Evolutionary conservation across 2,888 invertebrate species (phyloP), one percentile per base, ranked within the genome.

Genomic region (Noctua janthina): DNA sequence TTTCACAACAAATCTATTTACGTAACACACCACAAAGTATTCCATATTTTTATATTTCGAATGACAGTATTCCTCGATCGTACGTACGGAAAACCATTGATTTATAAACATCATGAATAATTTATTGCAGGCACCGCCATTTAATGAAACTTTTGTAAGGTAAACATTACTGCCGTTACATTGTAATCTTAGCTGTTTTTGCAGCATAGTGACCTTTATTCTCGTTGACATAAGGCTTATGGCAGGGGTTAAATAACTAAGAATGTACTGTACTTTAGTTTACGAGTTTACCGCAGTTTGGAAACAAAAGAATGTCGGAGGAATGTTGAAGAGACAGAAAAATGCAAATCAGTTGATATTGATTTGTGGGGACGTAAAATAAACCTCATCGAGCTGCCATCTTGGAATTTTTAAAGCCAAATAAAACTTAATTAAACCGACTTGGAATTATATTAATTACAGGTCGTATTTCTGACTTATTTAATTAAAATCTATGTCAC

Each of bases 21-120:
- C 29, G 20, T 39, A 59, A 66, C 39, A n/a, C 20, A 51, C 17
- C 29, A 54, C 11, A 66, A 43, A 66, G 51, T 73, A 81, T 70
- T 71, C 72, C 64, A 78, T 78, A 76, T 54, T 20, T 76, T 23
- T 78, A 72, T 79, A 62, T 77, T 79, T 75, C 13, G 20, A 46
- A 7, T 29, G 71, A 66, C 20, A 23, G n/a, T 56, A 29, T 39
- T 72, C 56, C 23, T 71, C 54, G 20, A 71, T 62, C 29, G 43
- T 69, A 76, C 51, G 17, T 59, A 78, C 39, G 39, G 39, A 64
- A 68, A 81, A 64, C 70, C 72, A 59, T 74, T 76, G 67, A 71
- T 74, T 79, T 79, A 83, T 74, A 77, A 88, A 85, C 43, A 78
- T 51, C 68, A 85, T 89, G 85, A 88, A 89, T 88, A 86, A 87